phyloP scores from a whole-genome alignment of 2,113 vertebrate species.

The Fukomys damarensis region DNA sequence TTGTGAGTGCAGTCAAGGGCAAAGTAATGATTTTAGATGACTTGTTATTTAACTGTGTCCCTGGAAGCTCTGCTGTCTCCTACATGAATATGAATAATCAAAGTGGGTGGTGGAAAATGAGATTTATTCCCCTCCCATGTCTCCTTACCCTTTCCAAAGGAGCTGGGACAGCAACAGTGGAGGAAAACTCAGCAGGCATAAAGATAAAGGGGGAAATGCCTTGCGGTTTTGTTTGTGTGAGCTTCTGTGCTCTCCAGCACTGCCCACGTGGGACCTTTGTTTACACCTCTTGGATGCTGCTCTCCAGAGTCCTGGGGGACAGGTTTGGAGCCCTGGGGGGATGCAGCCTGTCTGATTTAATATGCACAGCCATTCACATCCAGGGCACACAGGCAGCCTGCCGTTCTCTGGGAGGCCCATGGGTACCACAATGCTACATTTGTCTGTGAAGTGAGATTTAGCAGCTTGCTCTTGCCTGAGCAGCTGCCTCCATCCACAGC shows the following conservation, averaged over 20 bases:
- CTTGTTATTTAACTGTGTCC: background rate
- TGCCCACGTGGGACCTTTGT: background rate
- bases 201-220: background rate
- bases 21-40: background rate
- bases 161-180: background rate
- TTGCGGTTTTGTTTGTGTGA: background rate
- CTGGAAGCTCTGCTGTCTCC: background rate
- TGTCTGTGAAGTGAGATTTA: background rate
- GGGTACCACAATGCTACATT: background rate
- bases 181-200: background rate
- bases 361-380: constrained; percentile 8
- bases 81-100: background rate
- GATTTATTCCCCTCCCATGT: background rate
- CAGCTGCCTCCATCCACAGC: background rate
- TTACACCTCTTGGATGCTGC: background rate
- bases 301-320: constrained; percentile 32
- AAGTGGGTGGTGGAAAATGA: background rate
- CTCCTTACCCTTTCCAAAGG: background rate
- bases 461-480: background rate
- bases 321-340: constrained; percentile 2
- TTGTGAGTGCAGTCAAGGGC: background rate
- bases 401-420: background rate
- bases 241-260: constrained; percentile 4
- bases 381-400: background rate
- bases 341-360: constrained; percentile 49